Evolutionary conservation across 2,113 vertebrate species (phyloP).

Genomic region (Psittacara wagleri): DNA sequence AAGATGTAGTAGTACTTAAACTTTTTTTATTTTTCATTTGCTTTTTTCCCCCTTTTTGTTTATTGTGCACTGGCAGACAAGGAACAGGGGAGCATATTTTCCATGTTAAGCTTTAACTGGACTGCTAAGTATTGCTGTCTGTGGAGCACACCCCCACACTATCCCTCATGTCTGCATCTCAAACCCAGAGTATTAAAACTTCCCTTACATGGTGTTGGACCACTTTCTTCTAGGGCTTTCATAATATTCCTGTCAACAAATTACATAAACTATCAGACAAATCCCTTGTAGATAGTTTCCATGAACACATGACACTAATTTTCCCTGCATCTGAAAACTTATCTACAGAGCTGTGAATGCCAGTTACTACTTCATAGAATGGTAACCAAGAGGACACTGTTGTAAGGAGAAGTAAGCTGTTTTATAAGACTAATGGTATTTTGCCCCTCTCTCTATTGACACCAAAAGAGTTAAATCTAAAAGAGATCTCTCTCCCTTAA

Average conservation of each 20-base stretch:
- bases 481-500: not conserved
- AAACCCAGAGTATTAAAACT: not conserved
- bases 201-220: not conserved
- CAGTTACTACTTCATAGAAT: not conserved
- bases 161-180: rapidly evolving
- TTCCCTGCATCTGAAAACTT: not conserved
- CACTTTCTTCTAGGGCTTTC: not conserved
- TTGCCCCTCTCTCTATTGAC: not conserved
- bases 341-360: not conserved
- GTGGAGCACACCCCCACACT: not conserved
- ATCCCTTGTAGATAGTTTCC: not conserved
- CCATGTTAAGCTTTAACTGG: not conserved
- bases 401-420: not conserved
- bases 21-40: not conserved
- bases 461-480: not conserved
- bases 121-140: not conserved
- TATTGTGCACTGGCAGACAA: not conserved
- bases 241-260: not conserved
- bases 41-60: not conserved
- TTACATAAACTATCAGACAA: not conserved
- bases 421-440: not conserved
- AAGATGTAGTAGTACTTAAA: not conserved
- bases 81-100: not conserved
- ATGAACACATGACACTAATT: not conserved
- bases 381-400: not conserved